These are phyloP conservation scores for Chitala chitala DNA, from an alignment of 2,113 vertebrate species.

Conservation along the genomic window DNA sequence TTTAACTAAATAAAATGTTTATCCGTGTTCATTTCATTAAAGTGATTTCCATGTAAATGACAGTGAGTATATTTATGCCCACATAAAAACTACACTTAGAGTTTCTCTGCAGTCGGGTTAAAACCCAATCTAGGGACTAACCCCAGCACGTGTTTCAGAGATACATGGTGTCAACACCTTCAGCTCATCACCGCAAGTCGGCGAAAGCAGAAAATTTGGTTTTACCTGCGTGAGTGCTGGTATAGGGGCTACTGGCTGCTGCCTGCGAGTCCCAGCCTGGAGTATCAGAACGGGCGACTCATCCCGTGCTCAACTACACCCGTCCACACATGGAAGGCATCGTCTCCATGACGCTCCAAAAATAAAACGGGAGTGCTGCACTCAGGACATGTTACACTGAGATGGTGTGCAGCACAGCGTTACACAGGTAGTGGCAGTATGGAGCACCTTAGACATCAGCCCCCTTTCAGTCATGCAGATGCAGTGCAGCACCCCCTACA, in stretches of 20 bases:
- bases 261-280: conserved; percentile 59
- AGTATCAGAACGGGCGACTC: conserved; percentile 58
- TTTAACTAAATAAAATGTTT: not conserved
- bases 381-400: conserved; percentile 47
- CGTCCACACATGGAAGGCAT: conserved; percentile 64
- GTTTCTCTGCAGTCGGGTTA: conserved; percentile 8
- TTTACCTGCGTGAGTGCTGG: conserved; percentile 70
- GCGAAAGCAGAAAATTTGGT: conserved; percentile 38
- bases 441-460: conserved; percentile 48
- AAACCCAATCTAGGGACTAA: conserved; percentile 20
- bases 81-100: no score
- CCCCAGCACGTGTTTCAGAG: conserved; percentile 18
- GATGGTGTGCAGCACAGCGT: conserved; percentile 37
- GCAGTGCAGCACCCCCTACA: conserved; percentile 45
- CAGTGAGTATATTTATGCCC: no score
- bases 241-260: conserved; percentile 60
- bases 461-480: conserved; percentile 21
- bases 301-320: conserved; percentile 56
- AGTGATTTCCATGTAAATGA: not conserved
- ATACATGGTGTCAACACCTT: not conserved
- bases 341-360: conserved; percentile 68
- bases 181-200: not conserved
- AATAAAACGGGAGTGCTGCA: conserved; percentile 67
- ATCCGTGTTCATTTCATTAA: not conserved
- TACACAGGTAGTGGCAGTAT: conserved; percentile 30